Base-by-base conservation (phyloP, 2,797 vertebrate species). In the Microctenopoma lineatum region DNA sequence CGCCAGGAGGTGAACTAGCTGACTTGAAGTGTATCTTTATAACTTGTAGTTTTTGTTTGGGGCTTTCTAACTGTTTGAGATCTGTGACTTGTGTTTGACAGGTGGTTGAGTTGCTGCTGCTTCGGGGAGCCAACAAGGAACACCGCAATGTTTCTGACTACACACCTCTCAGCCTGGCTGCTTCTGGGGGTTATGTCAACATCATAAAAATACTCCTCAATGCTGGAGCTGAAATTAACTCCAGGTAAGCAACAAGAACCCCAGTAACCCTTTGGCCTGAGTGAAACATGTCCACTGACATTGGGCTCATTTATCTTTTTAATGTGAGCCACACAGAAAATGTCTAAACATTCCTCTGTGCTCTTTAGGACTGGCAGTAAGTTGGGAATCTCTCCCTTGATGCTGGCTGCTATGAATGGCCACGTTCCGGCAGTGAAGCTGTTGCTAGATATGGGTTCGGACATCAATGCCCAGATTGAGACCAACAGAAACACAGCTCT, bases 161-260 rank as follows among this genome's bases (percentile, higher is more conserved):
- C 92, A 99, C 98, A 0, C 98, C 98, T 0, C 92, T 99, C 67
- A 99, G 98, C 89, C 94, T 99, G 76, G 98, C 98, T 70, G 98
- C 98, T 10, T 99, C 98, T 64, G 98, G 98, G 70, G 97, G 98
- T 90, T 99, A 99, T 25, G 98, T 99, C 77, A 98, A 98, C 88
- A 99, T 99, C 89, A 99, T 99, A 91, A 99, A 99, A 90, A 99
- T 99, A 90, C 96, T 99, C 70, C 95, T 99, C 73, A 99, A 97
- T 85, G 97, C 97, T 69, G 98, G 97, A 79, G 97, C 98, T 79
- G 98, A 99, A 93, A 99, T 99, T 75, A 99, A 99, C 94, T 99
- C 98, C 86, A 97, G 98, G 98, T 99, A 51, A 81, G 72, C 0
- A 1, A 29, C 42, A 7, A 32, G n/a, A 51, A 21, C 16, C 18